Evolutionary conservation across 2,797 vertebrate genomes (phyloP).

Genomic region (Antennarius maculatus): DNA sequence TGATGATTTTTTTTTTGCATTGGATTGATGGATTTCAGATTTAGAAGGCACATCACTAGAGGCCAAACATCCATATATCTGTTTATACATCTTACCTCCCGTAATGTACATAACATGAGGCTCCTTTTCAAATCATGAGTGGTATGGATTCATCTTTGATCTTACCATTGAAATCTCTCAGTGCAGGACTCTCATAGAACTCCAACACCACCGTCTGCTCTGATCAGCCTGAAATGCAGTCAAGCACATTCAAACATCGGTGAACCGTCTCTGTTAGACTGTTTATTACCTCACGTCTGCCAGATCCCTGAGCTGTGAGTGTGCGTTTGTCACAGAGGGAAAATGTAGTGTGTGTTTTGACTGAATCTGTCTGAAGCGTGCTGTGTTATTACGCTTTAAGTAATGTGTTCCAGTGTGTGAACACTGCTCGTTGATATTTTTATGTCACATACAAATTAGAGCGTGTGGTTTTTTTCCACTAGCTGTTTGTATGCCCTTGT

Average conservation of each 20-base stretch:
- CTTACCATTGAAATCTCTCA: slow-evolving; percentile 17
- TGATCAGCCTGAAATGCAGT: slow-evolving; percentile 32
- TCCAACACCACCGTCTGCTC: slow-evolving; percentile 44
- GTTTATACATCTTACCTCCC: neutral
- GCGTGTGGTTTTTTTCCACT: slow-evolving; percentile 6
- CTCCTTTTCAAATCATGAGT: neutral
- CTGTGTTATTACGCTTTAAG: slow-evolving; percentile 16
- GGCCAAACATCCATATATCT: neutral
- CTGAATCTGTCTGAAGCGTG: slow-evolving; percentile 12
- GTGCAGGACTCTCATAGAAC: slow-evolving; percentile 13
- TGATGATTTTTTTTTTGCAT: neutral
- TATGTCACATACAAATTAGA: slow-evolving; percentile 4
- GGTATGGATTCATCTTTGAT: slow-evolving; percentile 7
- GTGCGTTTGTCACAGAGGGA: slow-evolving; percentile 5
- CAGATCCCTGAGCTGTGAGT: neutral
- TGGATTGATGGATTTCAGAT: neutral
- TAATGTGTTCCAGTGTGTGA: neutral
- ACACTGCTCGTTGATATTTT: slow-evolving; percentile 13
- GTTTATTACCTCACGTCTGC: slow-evolving; percentile 27
- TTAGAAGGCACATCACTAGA: neutral
- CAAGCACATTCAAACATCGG: slow-evolving; percentile 26
- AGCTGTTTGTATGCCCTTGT: slow-evolving; percentile 22
- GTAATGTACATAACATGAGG: neutral
- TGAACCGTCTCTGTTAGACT: slow-evolving; percentile 4
- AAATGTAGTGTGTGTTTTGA: slow-evolving; percentile 15